These are phyloP conservation scores for Apodemia duryi DNA, from an alignment of 2,888 invertebrate genomes.

Conservation along the genomic window DNA sequence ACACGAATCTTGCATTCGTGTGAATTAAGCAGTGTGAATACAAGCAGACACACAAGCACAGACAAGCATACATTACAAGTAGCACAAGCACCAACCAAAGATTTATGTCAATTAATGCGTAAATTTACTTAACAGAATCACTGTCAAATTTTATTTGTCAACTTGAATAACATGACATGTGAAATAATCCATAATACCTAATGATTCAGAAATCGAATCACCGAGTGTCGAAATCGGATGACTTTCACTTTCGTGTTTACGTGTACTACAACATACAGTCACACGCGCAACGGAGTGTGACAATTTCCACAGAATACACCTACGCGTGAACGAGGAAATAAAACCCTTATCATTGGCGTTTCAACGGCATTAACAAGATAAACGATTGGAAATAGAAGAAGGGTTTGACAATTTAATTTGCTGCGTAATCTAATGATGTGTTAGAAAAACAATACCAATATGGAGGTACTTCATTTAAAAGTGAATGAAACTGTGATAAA, in stretches of 20 bases:
- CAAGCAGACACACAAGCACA: too few species aligned
- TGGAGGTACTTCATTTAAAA: too few species aligned
- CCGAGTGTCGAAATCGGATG: conserved; percentile 32
- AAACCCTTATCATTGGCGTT: background rate
- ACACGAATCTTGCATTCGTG: too few species aligned
- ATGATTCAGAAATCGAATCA: background rate
- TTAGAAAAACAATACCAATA: background rate
- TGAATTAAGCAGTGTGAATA: too few species aligned
- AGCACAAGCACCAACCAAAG: background rate
- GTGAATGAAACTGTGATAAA: too few species aligned
- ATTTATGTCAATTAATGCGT: too few species aligned
- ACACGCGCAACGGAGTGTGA: conserved; percentile 41
- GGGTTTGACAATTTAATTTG: background rate
- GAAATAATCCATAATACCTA: conserved; percentile 3
- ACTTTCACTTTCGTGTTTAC: conserved; percentile 43
- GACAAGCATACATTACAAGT: too few species aligned
- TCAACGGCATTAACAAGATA: conserved; percentile 3
- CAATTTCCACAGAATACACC: conserved; percentile 24
- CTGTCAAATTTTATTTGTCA: background rate
- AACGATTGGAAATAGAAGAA: background rate
- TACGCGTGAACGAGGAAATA: conserved; percentile 6
- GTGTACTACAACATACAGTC: conserved; percentile 31
- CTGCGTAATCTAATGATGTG: conserved; percentile 15
- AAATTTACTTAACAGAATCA: too few species aligned
- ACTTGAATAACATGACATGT: background rate